Evolutionary conservation across 64 coral and sea anemone genomes (phyloP), one percentile per base, ranked within the genome.

Genomic region (Actinia tenebrosa): DNA sequence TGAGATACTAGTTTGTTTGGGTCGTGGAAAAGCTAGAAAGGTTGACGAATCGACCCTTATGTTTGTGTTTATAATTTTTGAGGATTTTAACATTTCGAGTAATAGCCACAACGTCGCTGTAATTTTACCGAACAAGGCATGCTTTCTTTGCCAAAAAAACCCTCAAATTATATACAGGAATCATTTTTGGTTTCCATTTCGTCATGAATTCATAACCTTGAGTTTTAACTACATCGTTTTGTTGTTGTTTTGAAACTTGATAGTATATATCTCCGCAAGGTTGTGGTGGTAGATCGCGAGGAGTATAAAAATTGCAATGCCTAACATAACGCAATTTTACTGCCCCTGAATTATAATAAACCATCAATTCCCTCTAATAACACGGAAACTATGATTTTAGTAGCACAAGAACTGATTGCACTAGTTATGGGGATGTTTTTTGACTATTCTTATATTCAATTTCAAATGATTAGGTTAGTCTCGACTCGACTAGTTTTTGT

Each of bases 191-290:
- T 5, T 81, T 50, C 16, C 46, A 20, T 20, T 52, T 81, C 79
- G 15, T 81, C 22, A 50, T 45, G 42, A 22, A 50, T 81, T 81
- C 45, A 1, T 42, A 42, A 75, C 42, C 25, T 30, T 1, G 25
- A 66, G 63, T 75, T 30, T 3, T 75, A 3, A n/a, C 1, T 6
- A 79, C 7, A 5, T 58, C 14, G 13, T 81, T 50, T 20, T 53
- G 79, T 81, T 81, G 44, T 81, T 79, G 79, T 81, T 81, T 81
- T 81, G 79, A 81, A 81, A 81, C 22, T 37, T 37, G 79, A 81
- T 37, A n/a, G n/a, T n/a, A n/a, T n/a, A 37, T 81, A 81, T 37
- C 79, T 81, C 79, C 1, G 16, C 42, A 16, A 7, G 16, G 18
- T 53, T 75, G 22, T 14, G 69, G 23, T 26, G 23, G 10, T 10